Evolutionary conservation across 2,888 invertebrate species (phyloP).

Genomic region (Escarpia spicata): DNA sequence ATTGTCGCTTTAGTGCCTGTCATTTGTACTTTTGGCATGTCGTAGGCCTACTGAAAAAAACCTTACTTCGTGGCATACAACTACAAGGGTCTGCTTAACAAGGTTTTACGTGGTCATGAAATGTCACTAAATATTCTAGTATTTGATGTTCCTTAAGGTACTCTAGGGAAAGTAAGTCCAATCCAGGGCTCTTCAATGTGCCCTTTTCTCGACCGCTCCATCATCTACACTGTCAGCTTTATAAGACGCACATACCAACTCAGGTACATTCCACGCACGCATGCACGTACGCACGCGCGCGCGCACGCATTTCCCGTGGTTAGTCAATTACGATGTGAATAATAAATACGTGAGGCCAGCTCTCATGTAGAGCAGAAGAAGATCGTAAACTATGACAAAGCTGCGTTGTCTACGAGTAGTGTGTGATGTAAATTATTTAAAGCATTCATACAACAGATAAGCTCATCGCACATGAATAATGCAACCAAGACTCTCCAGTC

Average conservation of each 20-base stretch:
- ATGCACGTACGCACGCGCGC: background rate
- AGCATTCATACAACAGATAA: background rate
- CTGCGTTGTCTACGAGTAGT: background rate
- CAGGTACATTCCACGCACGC: background rate
- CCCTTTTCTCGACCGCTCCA: background rate
- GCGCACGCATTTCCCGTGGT: background rate
- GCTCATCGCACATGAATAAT: background rate
- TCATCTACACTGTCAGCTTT: background rate
- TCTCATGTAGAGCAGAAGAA: background rate
- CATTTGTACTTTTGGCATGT: background rate
- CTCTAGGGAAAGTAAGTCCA: background rate
- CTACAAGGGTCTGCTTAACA: background rate
- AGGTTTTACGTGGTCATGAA: background rate
- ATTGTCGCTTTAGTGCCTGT: background rate
- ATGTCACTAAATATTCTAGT: background rate
- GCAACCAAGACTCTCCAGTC: background rate
- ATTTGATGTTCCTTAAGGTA: background rate
- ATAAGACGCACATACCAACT: background rate
- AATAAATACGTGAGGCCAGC: background rate
- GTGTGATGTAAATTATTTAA: background rate
- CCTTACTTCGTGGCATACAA: background rate
- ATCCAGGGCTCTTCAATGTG: background rate
- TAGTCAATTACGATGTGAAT: background rate
- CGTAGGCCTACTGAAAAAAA: background rate
- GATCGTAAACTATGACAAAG: constrained; percentile 16